Percentiles rank a stretch among this genome's conserved stretches.
phyloP scores from a whole-genome alignment of 2,888 invertebrate species.

The Mayetiola destructor region DNA sequence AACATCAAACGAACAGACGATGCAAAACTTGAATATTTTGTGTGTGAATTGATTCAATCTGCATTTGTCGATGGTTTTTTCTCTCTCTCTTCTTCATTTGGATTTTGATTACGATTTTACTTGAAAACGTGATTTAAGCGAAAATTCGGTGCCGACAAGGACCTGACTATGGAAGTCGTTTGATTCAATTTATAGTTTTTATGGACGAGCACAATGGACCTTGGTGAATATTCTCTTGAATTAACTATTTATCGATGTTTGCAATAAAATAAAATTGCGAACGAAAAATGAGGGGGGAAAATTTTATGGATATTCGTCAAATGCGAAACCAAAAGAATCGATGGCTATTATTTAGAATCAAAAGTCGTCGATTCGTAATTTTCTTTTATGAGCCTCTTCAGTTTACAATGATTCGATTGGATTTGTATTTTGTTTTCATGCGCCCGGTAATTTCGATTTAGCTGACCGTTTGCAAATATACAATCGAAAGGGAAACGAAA shows the following conservation, averaged over 20 bases:
- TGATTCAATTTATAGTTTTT: slow-evolving; percentile 2
- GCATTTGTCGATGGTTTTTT: not conserved
- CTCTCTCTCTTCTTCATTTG: not conserved
- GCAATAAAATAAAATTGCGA: not conserved
- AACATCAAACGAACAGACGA: too few relatives aligned
- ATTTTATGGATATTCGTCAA: not conserved
- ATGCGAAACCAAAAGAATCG: not conserved
- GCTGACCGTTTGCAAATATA: not conserved
- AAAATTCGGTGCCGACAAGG: not conserved
- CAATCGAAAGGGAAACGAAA: not conserved
- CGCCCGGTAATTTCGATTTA: too few relatives aligned
- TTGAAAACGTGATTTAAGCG: slow-evolving; percentile 7
- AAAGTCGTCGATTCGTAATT: slow-evolving; percentile 10
- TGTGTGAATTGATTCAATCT: too few relatives aligned
- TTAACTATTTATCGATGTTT: too few relatives aligned
- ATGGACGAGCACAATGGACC: not conserved
- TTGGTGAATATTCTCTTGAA: too few relatives aligned
- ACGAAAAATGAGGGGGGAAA: not conserved
- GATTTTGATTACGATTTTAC: slow-evolving; percentile 6
- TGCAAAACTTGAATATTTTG: too few relatives aligned
- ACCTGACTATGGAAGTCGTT: not conserved
- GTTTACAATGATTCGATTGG: slow-evolving; percentile 8
- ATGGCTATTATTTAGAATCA: slow-evolving; percentile 7
- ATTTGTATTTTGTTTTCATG: too few relatives aligned
- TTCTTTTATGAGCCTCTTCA: not conserved